Evolutionary conservation across 1,140 invertebrate genomes (phyloP).

Genomic region (Lutraria rhynchaena): DNA sequence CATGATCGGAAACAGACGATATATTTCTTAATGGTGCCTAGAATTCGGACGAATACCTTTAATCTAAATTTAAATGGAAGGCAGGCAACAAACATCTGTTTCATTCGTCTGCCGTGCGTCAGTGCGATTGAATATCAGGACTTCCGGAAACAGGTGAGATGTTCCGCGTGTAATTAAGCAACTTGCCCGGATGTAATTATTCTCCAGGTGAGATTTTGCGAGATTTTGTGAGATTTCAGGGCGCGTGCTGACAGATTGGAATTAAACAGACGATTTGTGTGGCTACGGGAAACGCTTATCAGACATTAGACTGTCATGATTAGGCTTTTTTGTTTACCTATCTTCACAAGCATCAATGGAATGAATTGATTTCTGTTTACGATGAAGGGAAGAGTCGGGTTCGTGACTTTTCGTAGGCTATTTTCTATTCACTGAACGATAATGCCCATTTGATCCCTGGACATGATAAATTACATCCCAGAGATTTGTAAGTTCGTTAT

Average conservation of each 20-base stretch:
- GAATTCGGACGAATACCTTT: neutral
- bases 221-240: slow-evolving; percentile 3
- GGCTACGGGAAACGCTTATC: slow-evolving; percentile 33
- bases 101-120: slow-evolving; percentile 44
- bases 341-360: neutral
- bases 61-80: slow-evolving; percentile 31
- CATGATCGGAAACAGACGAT: no score
- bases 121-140: slow-evolving; percentile 46
- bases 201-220: slow-evolving; percentile 54
- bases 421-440: no score
- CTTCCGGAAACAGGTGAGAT: slow-evolving; percentile 56
- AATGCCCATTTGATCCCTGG: no score
- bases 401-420: no score
- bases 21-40: no score
- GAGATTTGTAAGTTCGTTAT: no score
- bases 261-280: slow-evolving; percentile 47
- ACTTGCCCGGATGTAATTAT: slow-evolving; percentile 58
- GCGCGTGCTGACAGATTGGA: slow-evolving; percentile 26
- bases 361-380: no score
- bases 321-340: slow-evolving; percentile 35
- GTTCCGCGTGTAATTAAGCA: slow-evolving; percentile 43
- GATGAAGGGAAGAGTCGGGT: no score
- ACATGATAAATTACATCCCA: no score
- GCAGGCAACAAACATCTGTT: slow-evolving; percentile 38
- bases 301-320: slow-evolving; percentile 30